phyloP scores from a whole-genome alignment of 2,113 vertebrate genomes.

The Hoplias malabaricus region DNA sequence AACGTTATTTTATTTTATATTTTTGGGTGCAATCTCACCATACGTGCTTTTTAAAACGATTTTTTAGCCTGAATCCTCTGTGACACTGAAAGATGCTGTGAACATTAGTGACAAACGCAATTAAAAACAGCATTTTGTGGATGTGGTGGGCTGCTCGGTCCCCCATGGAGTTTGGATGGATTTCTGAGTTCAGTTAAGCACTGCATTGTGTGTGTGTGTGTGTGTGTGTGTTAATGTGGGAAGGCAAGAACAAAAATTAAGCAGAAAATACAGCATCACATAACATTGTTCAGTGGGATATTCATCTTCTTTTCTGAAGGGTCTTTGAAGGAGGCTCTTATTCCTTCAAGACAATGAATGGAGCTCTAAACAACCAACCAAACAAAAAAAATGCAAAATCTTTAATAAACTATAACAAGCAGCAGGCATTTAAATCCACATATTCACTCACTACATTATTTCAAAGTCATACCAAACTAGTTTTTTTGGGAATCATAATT shows the following conservation, averaged over 20 bases:
- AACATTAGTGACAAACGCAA: neutral
- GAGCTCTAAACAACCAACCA: too few species aligned
- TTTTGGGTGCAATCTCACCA: conserved; percentile 50
- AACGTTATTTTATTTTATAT: conserved; percentile 21
- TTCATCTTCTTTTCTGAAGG: neutral
- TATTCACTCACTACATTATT: neutral
- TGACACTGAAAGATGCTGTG: neutral
- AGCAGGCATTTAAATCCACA: neutral
- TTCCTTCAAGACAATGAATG: neutral
- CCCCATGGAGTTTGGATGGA: conserved; percentile 6
- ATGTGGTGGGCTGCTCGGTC: neutral
- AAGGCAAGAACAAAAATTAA: conserved; percentile 8
- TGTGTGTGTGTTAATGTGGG: neutral
- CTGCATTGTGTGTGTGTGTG: neutral
- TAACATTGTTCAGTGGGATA: conserved; percentile 6
- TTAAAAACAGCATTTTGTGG: neutral
- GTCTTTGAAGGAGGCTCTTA: neutral
- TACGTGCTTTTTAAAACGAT: neutral
- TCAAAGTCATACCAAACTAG: neutral
- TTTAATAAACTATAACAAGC: neutral
- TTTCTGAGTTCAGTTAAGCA: neutral
- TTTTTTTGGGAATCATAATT: too few species aligned
- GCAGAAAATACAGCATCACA: conserved; percentile 20
- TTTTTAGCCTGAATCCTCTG: neutral
- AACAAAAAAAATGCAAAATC: neutral